Conservation (phyloP, 2,888 invertebrate genomes). For the Drosophila birchii region DNA sequence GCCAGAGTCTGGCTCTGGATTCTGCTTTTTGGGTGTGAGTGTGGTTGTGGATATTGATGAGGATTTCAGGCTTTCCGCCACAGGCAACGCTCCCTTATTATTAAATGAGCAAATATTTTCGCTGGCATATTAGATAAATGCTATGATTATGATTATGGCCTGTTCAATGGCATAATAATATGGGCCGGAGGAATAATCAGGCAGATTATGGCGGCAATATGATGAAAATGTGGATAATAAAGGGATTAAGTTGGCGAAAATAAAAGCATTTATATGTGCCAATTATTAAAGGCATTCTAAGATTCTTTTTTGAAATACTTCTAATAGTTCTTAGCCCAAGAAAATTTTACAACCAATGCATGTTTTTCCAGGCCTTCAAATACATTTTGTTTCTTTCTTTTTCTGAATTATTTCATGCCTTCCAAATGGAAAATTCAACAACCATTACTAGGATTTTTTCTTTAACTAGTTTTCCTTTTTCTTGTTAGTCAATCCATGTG, state of each 20-base stretch:
- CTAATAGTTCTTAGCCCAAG: neutral
- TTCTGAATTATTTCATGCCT: neutral
- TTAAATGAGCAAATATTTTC: slow-evolving; percentile 56
- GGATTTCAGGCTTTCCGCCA: slow-evolving; percentile 6
- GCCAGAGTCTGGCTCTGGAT: neutral
- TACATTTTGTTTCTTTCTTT: neutral
- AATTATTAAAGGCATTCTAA: neutral
- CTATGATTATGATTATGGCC: slow-evolving; percentile 52
- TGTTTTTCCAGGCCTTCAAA: neutral
- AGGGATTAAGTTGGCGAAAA: slow-evolving; percentile 3
- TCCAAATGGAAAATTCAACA: neutral
- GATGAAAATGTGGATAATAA: neutral
- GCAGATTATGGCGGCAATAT: slow-evolving; percentile 7
- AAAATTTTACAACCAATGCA: neutral
- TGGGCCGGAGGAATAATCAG: slow-evolving; percentile 25
- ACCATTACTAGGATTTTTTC: too few relatives aligned
- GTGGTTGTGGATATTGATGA: neutral
- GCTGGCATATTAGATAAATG: slow-evolving; percentile 48
- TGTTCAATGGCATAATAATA: slow-evolving; percentile 40
- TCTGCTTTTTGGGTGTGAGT: neutral
- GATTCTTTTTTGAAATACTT: neutral
- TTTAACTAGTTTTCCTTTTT: neutral
- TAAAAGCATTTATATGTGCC: neutral
- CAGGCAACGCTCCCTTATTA: slow-evolving; percentile 33
- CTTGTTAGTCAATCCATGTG: neutral